These are phyloP conservation scores for Miltochrista miniata DNA, from an alignment of 2,888 invertebrate species.

Conservation along the genomic window DNA sequence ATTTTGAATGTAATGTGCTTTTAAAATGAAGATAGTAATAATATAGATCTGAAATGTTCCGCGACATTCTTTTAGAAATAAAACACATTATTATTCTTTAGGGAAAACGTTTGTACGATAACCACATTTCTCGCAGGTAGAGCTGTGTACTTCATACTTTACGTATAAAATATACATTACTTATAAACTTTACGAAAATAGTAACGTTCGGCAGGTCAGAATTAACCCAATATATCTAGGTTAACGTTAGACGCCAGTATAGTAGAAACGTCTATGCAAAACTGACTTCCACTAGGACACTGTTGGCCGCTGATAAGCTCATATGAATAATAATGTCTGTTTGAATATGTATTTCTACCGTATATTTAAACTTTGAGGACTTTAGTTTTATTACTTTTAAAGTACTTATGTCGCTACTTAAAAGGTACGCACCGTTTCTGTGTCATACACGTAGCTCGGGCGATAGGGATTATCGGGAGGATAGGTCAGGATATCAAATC, in stretches of 20 bases:
- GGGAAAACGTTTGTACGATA: no score
- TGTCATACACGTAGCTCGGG: no score
- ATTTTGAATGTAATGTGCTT: no score
- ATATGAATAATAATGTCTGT: conserved; percentile 39
- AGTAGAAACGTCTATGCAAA: conserved; percentile 34
- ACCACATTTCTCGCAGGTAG: no score
- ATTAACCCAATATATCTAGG: conserved; percentile 22
- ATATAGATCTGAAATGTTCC: no score
- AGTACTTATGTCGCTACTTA: neutral
- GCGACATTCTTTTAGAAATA: no score
- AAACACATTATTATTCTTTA: no score
- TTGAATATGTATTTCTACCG: conserved; percentile 26
- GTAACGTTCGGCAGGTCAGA: neutral
- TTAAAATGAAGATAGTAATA: no score
- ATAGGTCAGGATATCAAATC: no score
- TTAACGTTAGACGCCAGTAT: conserved; percentile 20
- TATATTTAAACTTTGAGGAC: conserved; percentile 5
- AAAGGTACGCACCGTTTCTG: no score
- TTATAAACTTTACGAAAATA: no score
- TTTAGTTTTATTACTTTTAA: conserved; percentile 1
- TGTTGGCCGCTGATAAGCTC: conserved; percentile 33
- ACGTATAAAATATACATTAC: neutral
- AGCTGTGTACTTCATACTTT: neutral
- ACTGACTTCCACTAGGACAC: conserved; percentile 34
- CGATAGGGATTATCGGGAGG: no score